Percentiles rank a stretch among this genome's conserved stretches.
These are phyloP conservation scores for Eira barbara DNA, from an alignment of 2,113 vertebrate genomes.

Conservation along the genomic window DNA sequence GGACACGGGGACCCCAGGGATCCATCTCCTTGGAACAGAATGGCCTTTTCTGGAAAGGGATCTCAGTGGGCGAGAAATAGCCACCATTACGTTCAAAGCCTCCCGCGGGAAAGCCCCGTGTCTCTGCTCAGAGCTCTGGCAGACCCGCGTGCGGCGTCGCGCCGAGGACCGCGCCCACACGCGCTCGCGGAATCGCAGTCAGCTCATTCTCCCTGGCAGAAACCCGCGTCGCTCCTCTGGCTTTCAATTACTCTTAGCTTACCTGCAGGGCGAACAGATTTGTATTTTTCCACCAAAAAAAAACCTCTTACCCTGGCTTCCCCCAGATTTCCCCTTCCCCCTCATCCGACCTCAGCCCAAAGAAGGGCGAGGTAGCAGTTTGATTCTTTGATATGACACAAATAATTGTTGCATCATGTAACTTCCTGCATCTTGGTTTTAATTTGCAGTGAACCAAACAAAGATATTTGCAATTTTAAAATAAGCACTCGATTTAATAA, in stretches of 20 bases:
- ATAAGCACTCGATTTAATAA: constrained; percentile 88
- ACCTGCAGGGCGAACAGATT: constrained; percentile 54
- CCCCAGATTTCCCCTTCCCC: not conserved
- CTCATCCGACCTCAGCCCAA: constrained; percentile 23
- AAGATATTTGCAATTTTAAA: constrained; percentile 86
- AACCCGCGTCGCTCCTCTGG: not conserved
- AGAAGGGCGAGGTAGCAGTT: constrained; percentile 50
- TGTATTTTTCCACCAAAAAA: constrained; percentile 48
- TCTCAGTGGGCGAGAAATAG: constrained; percentile 11
- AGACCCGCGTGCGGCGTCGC: not conserved
- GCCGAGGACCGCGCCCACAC: not conserved
- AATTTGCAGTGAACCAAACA: constrained; percentile 87
- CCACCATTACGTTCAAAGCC: not conserved
- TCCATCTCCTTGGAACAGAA: not conserved
- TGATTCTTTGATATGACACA: constrained; percentile 78
- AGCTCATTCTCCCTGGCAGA: not conserved
- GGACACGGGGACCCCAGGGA: not conserved
- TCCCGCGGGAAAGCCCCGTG: not conserved
- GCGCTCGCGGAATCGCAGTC: not conserved
- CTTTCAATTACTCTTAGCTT: constrained; percentile 54
- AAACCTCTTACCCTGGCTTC: not conserved
- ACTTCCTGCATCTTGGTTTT: constrained; percentile 84
- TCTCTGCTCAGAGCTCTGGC: not conserved
- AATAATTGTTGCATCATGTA: constrained; percentile 83
- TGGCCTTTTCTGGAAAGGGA: constrained; percentile 8